Evolutionary conservation across 1,140 invertebrate genomes (phyloP), one percentile per base, ranked within the genome.

Genomic region (Sarcophaga peregrina): DNA sequence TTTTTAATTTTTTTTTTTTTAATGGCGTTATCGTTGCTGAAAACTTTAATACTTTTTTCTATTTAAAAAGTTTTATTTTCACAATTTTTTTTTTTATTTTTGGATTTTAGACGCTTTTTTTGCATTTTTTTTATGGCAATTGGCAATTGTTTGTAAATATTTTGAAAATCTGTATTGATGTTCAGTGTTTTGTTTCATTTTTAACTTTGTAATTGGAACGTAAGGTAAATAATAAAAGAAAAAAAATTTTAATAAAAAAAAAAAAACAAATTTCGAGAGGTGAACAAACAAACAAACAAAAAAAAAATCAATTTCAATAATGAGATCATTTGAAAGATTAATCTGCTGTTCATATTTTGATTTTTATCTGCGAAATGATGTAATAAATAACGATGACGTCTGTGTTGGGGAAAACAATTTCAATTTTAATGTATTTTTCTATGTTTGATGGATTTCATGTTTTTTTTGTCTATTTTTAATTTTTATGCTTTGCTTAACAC

Each of bases 161-260:
- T 58, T 58, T 58, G 54, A 58, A 58, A 58, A 58, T 58, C 15
- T 52, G 1, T 3, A 52, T 58, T 58, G 13, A 58, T 58, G 25
- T 58, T n/a, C n/a, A n/a, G n/a, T n/a, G n/a, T n/a, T n/a, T n/a
- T n/a, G n/a, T n/a, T n/a, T n/a, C n/a, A n/a, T n/a, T n/a, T n/a
- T n/a, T n/a, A n/a, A n/a, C n/a, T 58, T n/a, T 58, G 54, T 58
- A 58, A n/a, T 58, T 13, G 54, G 54, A 58, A n/a, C 54, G n/a
- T 15, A 58, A 7, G 25, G 25, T 37, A 37, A 37, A 37, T 37
- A 37, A 37, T 58, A 58, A n/a, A n/a, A n/a, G 54, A 58, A 58
- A 15, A 58, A 7, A 58, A n/a, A 58, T n/a, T n/a, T n/a, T 0
- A 58, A 52, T 3, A 8, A 3, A 13, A 58, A 58, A 58, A n/a